Evolutionary conservation across 2,113 vertebrate genomes (phyloP).

Genomic region (Thoracochromis brauschi): DNA sequence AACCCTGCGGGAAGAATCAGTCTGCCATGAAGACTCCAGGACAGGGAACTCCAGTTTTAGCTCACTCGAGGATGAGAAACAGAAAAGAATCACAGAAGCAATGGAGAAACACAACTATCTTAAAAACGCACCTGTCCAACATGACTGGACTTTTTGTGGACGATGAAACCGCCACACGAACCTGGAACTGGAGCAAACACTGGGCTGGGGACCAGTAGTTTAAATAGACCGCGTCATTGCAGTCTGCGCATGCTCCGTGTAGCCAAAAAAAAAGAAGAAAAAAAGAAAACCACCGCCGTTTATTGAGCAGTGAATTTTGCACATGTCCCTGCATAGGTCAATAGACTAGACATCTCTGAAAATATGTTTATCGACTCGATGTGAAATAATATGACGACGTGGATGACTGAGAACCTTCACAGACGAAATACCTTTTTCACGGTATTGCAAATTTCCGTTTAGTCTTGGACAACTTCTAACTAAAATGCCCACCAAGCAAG

Average conservation of each 20-base stretch:
- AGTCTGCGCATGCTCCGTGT: background rate
- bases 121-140: background rate
- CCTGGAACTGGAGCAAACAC: background rate
- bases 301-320: background rate
- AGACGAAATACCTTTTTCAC: background rate
- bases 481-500: background rate
- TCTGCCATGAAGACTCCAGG: background rate
- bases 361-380: background rate
- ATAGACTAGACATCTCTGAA: background rate
- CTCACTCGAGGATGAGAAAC: background rate
- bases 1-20: background rate
- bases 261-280: background rate
- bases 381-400: rapidly evolving
- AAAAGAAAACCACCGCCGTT: background rate
- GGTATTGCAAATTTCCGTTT: background rate
- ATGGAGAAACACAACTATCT: rapidly evolving
- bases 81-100: background rate
- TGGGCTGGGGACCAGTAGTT: background rate
- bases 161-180: background rate
- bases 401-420: background rate
- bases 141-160: background rate
- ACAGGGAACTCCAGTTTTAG: background rate
- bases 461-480: rapidly evolving
- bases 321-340: background rate
- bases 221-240: background rate